Evolutionary conservation across 2,888 invertebrate species (phyloP), one percentile per base, ranked within the genome.

Genomic region (Hirtodrosophila duncani): DNA sequence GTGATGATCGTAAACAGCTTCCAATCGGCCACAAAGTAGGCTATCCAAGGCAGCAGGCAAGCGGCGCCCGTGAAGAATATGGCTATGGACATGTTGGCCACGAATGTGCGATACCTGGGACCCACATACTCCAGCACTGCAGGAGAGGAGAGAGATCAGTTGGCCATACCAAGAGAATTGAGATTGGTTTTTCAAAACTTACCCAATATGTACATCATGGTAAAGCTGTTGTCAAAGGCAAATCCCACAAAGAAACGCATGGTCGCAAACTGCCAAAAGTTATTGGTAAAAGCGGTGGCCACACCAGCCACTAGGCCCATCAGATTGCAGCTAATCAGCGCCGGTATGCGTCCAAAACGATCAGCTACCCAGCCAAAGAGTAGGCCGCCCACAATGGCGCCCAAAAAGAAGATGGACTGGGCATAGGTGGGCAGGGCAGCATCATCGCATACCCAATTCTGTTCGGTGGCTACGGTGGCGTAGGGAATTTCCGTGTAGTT

Each of bases 121-220:
- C 95, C 95, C 2, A 95, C 95, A 86, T 95, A 95, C 84, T 96
- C 95, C 59, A 95, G 83, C 24, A 95, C 95, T 95, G 86, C 9
- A 88, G 23, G 13, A 9, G 7, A 33, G 21, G 8, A 6, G 2
- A 11, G 10, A 13, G 18, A 6, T 3, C 0, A 10, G 3, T 9
- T 0, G 14, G 14, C 3, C 1, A 7, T 8, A n/a, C 10, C 26
- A 34, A 27, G 21, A 7, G 20, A 29, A 14, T 42, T 9, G 26
- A 27, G 3, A n/a, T 14, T 16, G 11, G 3, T 1, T 2, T 0
- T 11, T 16, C 21, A 39, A 16, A 29, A 84, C 91, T 91, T 87
- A 95, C 95, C 94, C 67, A 96, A 88, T 82, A 96, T 95, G 71
- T 96, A 96, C 94, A 96, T 95, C 95, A 95, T 95, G 16, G 94